Evolutionary conservation across 2,888 invertebrate species (phyloP), one percentile per base, ranked within the genome.

Genomic region (Odontothrips loti): DNA sequence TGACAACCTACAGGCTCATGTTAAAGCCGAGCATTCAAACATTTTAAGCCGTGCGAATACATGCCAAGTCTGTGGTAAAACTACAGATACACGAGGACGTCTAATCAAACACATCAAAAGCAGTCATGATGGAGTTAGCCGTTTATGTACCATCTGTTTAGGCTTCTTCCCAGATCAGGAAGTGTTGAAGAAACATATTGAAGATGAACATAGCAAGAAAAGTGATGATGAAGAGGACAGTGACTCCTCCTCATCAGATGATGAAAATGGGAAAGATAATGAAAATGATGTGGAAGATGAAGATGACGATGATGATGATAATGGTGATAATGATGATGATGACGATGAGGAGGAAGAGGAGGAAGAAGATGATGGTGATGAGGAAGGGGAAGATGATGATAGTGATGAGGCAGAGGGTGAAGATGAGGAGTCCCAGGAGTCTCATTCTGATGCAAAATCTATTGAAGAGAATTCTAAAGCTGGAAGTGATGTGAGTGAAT

Each of bases 41-140:
- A 88, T 89, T 12, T 84, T 91, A 3, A 85, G 87, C 11, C 89
- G 89, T 79, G 87, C 89, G 0, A 90, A 90, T 47, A 89, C 90
- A 0, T 91, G 91, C 83, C 89, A 90, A 47, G 89, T 91, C 0
- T 91, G 91, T 84, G 91, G 90, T 0, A 91, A 90, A 84, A 90
- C 90, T 82, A 91, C 90, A 84, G 90, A 90, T 0, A 90, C 89
- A 0, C 90, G 90, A 82, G 90, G 90, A 89, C 91, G 91, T 84
- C 90, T 90, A 0, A 89, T 89, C 82, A 90, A 91, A 84, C 91
- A 91, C 84, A 87, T 91, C 75, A 90, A 90, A 83, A 90, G 90
- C 83, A 90, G 89, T 47, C 91, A 91, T 84, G 90, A 90, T 0
- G 87, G 89, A 80, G 89, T 90, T 47, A 91, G 90, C 83, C 88